Conservation (phyloP, 1,140 invertebrate species). For the Ericerus pela region DNA sequence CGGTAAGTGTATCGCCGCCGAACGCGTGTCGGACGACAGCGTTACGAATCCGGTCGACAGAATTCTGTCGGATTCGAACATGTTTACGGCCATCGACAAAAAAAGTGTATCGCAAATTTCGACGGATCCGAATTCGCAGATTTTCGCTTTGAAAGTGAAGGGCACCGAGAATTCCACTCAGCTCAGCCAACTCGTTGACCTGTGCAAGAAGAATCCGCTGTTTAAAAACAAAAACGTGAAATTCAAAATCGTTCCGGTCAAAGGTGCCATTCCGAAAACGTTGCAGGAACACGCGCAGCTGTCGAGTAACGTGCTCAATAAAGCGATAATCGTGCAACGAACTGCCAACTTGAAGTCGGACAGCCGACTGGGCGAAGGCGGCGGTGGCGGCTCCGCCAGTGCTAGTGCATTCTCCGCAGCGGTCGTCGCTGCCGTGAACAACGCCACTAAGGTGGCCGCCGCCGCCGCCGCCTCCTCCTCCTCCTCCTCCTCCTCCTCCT, state of each 20-base stretch:
- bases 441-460: background rate
- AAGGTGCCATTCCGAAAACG: background rate
- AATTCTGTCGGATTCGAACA: no score
- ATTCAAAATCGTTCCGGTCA: background rate
- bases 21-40: no score
- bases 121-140: background rate
- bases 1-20: no score
- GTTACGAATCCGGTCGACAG: no score
- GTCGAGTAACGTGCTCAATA: background rate
- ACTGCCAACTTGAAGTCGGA: no score
- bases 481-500: background rate
- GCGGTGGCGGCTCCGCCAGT: no score
- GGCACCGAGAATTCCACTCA: background rate
- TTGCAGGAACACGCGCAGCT: background rate
- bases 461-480: background rate
- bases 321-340: background rate
- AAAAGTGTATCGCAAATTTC: no score
- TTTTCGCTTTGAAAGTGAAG: background rate
- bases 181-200: background rate
- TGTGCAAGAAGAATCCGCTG: conserved; percentile 1
- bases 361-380: no score
- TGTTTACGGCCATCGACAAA: no score
- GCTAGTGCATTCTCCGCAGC: no score
- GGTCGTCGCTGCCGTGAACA: no score
- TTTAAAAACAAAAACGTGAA: background rate